Evolutionary conservation across 2,888 invertebrate species (phyloP), one percentile per base, ranked within the genome.

Genomic region (Coremacera marginata): DNA sequence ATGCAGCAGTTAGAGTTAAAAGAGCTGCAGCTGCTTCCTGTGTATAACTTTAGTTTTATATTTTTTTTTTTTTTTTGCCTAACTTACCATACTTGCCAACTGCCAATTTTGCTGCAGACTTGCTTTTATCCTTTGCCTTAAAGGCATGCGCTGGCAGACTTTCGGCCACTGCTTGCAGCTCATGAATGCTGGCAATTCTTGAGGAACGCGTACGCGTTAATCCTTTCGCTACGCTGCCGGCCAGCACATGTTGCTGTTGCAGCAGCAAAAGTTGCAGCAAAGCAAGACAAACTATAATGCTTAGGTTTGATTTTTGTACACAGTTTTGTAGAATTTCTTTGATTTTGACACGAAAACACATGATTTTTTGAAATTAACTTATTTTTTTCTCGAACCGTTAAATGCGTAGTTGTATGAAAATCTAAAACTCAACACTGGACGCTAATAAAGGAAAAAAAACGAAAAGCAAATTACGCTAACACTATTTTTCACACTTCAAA

Each of bases 1-100:
- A 84, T 81, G 83, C 85, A 85, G 85, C 87, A 87, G 87, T 86
- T 87, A 86, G 88, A 83, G 80, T 72, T 62, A 78, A 52, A 22
- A 52, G 27, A 37, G 75, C 65, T 67, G 76, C 68, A 60, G 74
- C 75, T 65, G 72, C 68, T 75, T 75, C 34, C 77, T 81, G 82
- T 79, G 77, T 80, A 79, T 76, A 31, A 73, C 72, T 25, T 60
- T 78, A n/a, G 37, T 19, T n/a, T n/a, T n/a, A n/a, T 8, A 19
- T 19, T 49, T 16, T 65, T 27, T 49, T 34, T 22, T 55, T 37
- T n/a, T 22, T 44, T 34, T 25, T 62, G 44, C 31, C 1, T n/a
- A 25, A 79, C 78, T 78, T 51, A 80, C 80, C 78, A 31, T 80
- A 80, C 78, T 75, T 77, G 34, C 80, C 78, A 44, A 75, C 75